Percentiles rank a stretch among this genome's conserved stretches.
These are phyloP conservation scores for Periphyllus acericola DNA, from an alignment of 2,888 invertebrate genomes.

Conservation along the genomic window DNA sequence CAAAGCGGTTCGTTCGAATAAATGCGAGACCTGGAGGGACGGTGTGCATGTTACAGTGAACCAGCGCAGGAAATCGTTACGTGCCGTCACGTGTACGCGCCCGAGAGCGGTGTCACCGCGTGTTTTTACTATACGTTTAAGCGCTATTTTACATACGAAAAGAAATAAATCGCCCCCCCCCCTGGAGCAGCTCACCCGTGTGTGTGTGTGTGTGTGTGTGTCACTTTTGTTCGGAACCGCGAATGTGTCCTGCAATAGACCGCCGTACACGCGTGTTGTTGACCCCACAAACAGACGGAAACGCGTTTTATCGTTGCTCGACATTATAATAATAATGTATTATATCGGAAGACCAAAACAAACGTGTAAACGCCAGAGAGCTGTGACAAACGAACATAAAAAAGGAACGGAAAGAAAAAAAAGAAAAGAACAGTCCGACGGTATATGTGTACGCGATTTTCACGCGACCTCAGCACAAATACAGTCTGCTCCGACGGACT, in stretches of 20 bases:
- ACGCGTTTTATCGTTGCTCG: background rate
- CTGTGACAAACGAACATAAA: background rate
- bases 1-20: conserved; percentile 15
- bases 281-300: background rate
- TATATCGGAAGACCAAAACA: background rate
- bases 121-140: background rate
- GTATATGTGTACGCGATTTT: no score
- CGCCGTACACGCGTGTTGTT: background rate
- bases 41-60: background rate
- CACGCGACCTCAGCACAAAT: no score
- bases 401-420: background rate
- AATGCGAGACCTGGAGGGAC: background rate
- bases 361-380: background rate
- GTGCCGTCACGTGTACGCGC: background rate
- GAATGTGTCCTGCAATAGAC: background rate
- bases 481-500: no score
- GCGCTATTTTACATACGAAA: conserved; percentile 9
- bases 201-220: background rate
- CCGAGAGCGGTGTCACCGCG: background rate
- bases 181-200: background rate
- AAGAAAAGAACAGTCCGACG: no score
- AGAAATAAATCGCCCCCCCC: background rate
- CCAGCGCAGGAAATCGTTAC: background rate
- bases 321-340: background rate
- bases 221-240: conserved; percentile 8